Evolutionary conservation across 2,797 vertebrate genomes (phyloP).

Genomic region (Tadarida brasiliensis): DNA sequence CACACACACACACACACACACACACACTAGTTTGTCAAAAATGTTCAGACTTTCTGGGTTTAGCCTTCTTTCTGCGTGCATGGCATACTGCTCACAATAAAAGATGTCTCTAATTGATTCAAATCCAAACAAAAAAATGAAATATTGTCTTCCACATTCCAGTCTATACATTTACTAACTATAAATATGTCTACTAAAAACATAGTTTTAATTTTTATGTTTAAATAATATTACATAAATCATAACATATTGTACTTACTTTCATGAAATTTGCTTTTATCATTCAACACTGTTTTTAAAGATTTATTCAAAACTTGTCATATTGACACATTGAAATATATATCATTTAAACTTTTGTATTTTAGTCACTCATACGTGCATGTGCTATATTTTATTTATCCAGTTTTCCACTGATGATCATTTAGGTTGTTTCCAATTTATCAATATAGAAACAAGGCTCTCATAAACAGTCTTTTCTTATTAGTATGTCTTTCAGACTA

Average conservation of each 20-base stretch:
- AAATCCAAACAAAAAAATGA: conserved; percentile 34
- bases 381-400: not conserved
- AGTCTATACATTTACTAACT: conserved; percentile 28
- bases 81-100: conserved; percentile 40
- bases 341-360: conserved; percentile 19
- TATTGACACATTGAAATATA: not conserved
- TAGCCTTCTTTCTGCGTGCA: conserved; percentile 37
- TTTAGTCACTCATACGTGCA: not conserved
- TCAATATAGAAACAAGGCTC: not conserved
- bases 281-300: not conserved
- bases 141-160: not conserved
- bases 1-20: not conserved
- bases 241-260: conserved; percentile 19
- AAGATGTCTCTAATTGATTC: conserved; percentile 33
- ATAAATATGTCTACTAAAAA: not conserved
- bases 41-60: not conserved
- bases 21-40: not conserved
- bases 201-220: conserved; percentile 6
- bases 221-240: conserved; percentile 42
- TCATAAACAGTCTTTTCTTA: conserved; percentile 8
- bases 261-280: conserved; percentile 33
- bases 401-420: not conserved
- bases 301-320: conserved; percentile 30
- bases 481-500: not conserved
- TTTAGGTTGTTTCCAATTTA: not conserved